phyloP scores from a whole-genome alignment of 2,797 vertebrate genomes.

The Chromobotia macracanthus region DNA sequence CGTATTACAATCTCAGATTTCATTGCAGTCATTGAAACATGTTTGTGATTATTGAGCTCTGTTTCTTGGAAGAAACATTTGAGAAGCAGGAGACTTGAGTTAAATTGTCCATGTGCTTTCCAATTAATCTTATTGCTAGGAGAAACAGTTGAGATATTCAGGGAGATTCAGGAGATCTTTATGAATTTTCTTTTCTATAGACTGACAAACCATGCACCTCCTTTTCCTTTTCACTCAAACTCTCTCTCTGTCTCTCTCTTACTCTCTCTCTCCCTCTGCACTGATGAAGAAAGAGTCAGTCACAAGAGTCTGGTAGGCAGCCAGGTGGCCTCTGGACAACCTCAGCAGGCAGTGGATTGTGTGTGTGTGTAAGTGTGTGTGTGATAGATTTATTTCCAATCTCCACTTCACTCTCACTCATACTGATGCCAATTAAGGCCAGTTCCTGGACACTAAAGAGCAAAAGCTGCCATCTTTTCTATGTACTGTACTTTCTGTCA shows the following conservation, averaged over 20 bases:
- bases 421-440: too few relatives aligned
- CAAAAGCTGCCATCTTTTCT: neutral
- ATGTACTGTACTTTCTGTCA: neutral
- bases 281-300: conserved; percentile 26
- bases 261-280: conserved; percentile 19
- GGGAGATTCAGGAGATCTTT: neutral
- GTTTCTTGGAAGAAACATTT: neutral
- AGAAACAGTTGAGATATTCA: neutral
- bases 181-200: neutral
- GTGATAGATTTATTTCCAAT: conserved; percentile 9
- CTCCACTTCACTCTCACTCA: too few relatives aligned
- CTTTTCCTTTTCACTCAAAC: neutral
- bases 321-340: conserved; percentile 56
- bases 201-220: neutral
- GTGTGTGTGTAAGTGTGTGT: conserved; percentile 30
- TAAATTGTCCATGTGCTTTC: neutral
- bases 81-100: neutral
- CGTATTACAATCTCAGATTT: neutral
- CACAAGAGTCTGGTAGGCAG: conserved; percentile 49
- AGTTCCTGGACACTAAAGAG: neutral
- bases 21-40: neutral
- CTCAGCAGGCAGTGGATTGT: conserved; percentile 23
- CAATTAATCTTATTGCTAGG: neutral
- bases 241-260: conserved; percentile 4
- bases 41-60: neutral